Conservation (phyloP, 2,797 vertebrate genomes). For the Apogon talboti region DNA sequence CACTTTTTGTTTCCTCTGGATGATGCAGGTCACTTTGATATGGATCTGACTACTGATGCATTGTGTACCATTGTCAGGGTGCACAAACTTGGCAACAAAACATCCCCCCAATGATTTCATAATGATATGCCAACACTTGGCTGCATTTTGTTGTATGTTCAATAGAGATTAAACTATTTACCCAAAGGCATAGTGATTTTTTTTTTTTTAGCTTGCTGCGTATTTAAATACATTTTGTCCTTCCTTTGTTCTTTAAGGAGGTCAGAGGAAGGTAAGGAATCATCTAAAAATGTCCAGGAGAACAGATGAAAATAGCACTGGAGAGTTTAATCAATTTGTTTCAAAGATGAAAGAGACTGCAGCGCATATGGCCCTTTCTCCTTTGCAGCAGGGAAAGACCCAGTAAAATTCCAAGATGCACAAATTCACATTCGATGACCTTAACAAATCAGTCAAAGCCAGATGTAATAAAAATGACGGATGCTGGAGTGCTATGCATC, state of each 20-base stretch:
- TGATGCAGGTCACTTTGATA: slow-evolving; percentile 61
- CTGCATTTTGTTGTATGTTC: slow-evolving; percentile 45
- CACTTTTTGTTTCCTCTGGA: slow-evolving; percentile 58
- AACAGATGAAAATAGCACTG: slow-evolving; percentile 26
- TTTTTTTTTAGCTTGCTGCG: not conserved
- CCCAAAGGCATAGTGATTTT: slow-evolving; percentile 27
- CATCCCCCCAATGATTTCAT: slow-evolving; percentile 52
- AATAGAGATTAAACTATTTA: slow-evolving; percentile 42
- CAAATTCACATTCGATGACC: slow-evolving; percentile 67
- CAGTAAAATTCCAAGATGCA: slow-evolving; percentile 43
- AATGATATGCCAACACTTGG: slow-evolving; percentile 59
- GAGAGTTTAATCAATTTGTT: slow-evolving; percentile 52
- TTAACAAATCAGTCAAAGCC: slow-evolving; percentile 67
- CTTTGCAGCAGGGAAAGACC: slow-evolving; percentile 32
- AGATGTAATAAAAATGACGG: slow-evolving; percentile 71
- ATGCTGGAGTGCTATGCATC: slow-evolving; percentile 45
- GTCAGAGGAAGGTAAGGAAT: slow-evolving; percentile 46
- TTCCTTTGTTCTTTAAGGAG: slow-evolving; percentile 43
- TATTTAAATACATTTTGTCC: slow-evolving; percentile 24
- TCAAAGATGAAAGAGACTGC: slow-evolving; percentile 34
- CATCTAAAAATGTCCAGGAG: slow-evolving; percentile 25
- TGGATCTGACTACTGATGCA: slow-evolving; percentile 61
- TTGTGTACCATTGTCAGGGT: slow-evolving; percentile 49
- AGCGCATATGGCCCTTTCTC: slow-evolving; percentile 2
- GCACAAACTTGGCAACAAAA: slow-evolving; percentile 53